phyloP scores from a whole-genome alignment of 2,888 invertebrate species.

The Drosophila suboccidentalis region DNA sequence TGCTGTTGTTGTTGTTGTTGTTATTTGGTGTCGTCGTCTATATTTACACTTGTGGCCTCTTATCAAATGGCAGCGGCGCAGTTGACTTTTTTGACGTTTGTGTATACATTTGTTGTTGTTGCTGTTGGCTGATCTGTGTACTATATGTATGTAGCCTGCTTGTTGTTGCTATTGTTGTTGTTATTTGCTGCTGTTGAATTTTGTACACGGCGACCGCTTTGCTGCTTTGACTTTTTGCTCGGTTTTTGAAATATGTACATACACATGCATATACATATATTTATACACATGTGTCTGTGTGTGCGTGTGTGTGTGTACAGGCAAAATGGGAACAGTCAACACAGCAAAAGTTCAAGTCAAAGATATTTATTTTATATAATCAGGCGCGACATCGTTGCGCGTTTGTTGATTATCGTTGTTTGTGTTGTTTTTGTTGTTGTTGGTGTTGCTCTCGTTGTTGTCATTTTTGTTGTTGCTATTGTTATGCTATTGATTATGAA shows the following conservation, averaged over 20 bases:
- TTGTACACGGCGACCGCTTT: slow-evolving; percentile 77
- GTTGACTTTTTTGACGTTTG: slow-evolving; percentile 82
- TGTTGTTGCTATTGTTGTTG: slow-evolving; percentile 50
- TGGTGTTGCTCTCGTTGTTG: slow-evolving; percentile 13
- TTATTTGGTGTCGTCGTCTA: slow-evolving; percentile 71
- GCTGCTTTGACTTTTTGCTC: slow-evolving; percentile 81
- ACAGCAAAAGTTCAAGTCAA: slow-evolving; percentile 72
- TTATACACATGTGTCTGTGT: not conserved
- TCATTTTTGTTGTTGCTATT: slow-evolving; percentile 27
- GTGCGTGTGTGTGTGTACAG: slow-evolving; percentile 29
- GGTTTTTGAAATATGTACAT: slow-evolving; percentile 63
- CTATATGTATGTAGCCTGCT: slow-evolving; percentile 68
- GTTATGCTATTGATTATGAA: slow-evolving; percentile 59
- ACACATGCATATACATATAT: slow-evolving; percentile 16
- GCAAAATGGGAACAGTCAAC: slow-evolving; percentile 79
- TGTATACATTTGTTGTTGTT: slow-evolving; percentile 62
- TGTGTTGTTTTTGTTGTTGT: slow-evolving; percentile 10
- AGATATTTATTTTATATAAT: slow-evolving; percentile 70
- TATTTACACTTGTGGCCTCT: slow-evolving; percentile 83
- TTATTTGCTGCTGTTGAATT: slow-evolving; percentile 72
- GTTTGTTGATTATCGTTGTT: slow-evolving; percentile 54
- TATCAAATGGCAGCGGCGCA: slow-evolving; percentile 83
- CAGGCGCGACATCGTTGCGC: slow-evolving; percentile 65
- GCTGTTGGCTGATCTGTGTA: slow-evolving; percentile 74
- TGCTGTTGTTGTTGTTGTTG: slow-evolving; percentile 35